These are phyloP conservation scores for Micropoecilia bifurca DNA, from an alignment of 2,797 vertebrate genomes.

Conservation along the genomic window DNA sequence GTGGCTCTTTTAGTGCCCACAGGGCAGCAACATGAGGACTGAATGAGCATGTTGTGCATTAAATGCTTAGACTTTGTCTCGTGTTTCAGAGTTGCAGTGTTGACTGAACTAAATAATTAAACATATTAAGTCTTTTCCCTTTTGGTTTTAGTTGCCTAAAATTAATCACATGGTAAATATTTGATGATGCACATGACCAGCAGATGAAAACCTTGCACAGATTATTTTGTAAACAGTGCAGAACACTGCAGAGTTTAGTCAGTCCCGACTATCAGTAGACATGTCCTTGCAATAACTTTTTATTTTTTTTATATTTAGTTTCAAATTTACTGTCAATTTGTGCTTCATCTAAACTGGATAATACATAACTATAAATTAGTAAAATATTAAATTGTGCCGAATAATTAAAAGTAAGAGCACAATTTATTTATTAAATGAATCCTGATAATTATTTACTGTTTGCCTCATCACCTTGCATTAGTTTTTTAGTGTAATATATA, in stretches of 20 bases:
- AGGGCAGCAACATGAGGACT: not conserved
- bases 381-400: not conserved
- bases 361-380: not conserved
- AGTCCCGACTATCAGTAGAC: not conserved
- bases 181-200: not conserved
- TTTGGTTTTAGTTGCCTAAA: conserved; percentile 15
- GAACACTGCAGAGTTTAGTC: not conserved
- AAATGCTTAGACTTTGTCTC: not conserved
- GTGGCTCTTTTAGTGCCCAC: not conserved
- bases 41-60: not conserved
- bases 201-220: not conserved
- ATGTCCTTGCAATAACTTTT: not conserved
- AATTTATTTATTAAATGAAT: not conserved
- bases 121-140: not conserved
- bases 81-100: not conserved
- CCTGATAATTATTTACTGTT: not conserved
- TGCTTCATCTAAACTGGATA: not conserved
- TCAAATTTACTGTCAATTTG: not conserved
- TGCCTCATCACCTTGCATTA: not conserved
- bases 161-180: conserved; percentile 4
- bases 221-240: not conserved
- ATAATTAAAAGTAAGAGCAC: not conserved
- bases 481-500: not conserved
- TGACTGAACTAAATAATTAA: conserved; percentile 9
- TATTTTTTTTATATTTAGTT: not conserved